These are phyloP conservation scores for Lysandra bellargus DNA, from an alignment of 2,888 invertebrate genomes.

Conservation along the genomic window DNA sequence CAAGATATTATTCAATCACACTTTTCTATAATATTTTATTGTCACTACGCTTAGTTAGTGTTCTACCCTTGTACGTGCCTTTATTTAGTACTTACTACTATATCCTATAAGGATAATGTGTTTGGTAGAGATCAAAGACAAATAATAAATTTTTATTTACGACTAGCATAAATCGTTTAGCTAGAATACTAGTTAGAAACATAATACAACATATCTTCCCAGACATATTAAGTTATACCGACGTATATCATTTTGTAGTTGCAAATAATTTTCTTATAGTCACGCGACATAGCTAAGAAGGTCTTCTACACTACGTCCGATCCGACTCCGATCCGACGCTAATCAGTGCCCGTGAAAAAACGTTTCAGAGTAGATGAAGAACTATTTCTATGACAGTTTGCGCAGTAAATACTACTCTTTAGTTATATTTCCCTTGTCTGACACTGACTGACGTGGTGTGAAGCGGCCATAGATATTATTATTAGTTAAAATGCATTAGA, in stretches of 20 bases:
- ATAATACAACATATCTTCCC: slow-evolving; percentile 42
- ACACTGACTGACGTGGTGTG: too few species aligned
- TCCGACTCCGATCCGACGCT: background rate
- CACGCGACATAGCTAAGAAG: slow-evolving; percentile 56
- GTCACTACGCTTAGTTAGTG: too few species aligned
- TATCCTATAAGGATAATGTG: too few species aligned
- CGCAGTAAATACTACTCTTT: background rate
- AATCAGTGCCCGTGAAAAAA: background rate
- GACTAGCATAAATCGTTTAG: slow-evolving; percentile 19
- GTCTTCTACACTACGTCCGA: slow-evolving; percentile 28
- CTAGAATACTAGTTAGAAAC: slow-evolving; percentile 30
- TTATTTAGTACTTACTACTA: too few species aligned
- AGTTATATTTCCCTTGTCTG: background rate
- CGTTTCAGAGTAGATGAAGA: background rate
- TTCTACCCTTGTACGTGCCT: too few species aligned
- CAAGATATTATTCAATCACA: too few species aligned
- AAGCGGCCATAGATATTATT: too few species aligned
- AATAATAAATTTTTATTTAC: too few species aligned
- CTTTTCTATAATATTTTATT: too few species aligned
- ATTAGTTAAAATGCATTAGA: too few species aligned
- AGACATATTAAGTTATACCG: slow-evolving; percentile 38
- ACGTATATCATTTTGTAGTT: slow-evolving; percentile 39
- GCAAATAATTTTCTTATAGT: slow-evolving; percentile 54
- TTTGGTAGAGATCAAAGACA: too few species aligned
- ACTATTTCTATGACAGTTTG: background rate